Conservation (phyloP, 2,113 vertebrate species). For the Tetraodon nigroviridis region DNA sequence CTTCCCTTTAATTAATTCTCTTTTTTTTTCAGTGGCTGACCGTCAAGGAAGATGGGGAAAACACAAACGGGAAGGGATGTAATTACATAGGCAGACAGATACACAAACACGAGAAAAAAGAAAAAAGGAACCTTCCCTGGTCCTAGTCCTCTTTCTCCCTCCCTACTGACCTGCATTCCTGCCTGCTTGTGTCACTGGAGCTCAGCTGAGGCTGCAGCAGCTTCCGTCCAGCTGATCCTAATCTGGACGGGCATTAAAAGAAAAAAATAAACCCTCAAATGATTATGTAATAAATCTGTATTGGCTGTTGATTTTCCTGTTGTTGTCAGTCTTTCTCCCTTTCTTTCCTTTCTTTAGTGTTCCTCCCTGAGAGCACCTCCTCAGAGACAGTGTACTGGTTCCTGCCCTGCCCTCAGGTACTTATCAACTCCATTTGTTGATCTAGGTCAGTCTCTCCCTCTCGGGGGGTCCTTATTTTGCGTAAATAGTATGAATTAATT, state of each 20-base stretch:
- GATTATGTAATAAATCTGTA: constrained; percentile 5
- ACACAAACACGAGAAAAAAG: constrained; percentile 9
- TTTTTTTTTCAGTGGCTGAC: constrained; percentile 40
- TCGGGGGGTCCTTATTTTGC: too few relatives aligned
- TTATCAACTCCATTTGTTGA: constrained; percentile 48
- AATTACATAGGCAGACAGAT: constrained; percentile 19
- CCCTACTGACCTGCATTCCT: constrained; percentile 67
- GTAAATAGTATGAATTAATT: too few relatives aligned
- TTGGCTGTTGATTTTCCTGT: not conserved
- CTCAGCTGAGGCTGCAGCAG: constrained; percentile 16
- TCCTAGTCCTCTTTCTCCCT: constrained; percentile 29
- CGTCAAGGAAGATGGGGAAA: constrained; percentile 35
- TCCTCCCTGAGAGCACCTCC: not conserved
- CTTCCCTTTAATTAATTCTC: constrained; percentile 51
- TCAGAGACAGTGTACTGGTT: constrained; percentile 2
- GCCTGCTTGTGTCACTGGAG: constrained; percentile 58
- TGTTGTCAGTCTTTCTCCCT: not conserved
- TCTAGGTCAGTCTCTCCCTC: constrained; percentile 58
- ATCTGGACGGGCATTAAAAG: constrained; percentile 4
- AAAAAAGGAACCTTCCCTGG: constrained; percentile 32
- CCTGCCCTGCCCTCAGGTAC: constrained; percentile 45
- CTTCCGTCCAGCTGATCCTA: constrained; percentile 45
- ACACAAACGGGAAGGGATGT: constrained; percentile 43
- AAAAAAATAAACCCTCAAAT: constrained; percentile 1
- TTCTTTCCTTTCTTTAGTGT: not conserved